Base-by-base conservation (phyloP, 2,797 vertebrate species). In the Trachops cirrhosus region DNA sequence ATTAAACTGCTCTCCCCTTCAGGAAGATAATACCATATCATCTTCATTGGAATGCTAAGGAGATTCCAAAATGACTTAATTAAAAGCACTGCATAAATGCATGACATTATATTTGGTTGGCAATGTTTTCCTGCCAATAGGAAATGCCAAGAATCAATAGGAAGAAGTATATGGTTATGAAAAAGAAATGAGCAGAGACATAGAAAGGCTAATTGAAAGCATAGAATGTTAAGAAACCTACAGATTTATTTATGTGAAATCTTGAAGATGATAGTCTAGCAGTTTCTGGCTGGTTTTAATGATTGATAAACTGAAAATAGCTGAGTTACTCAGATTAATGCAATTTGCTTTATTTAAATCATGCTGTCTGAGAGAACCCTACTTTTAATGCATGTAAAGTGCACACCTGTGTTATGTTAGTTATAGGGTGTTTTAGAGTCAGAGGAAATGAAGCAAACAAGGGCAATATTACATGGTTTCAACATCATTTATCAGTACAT, bases 51-150 rank as follows among this genome's bases (percentile, higher is more conserved):
- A 80, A 88, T 96, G 92, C 95, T 74, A 26, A 88, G 86, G 78
- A 89, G 86, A 34, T 92, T 93, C 94, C 78, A 93, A 4, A 91
- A 78, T 86, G 94, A 90, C 67, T 97, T 89, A 86, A 91, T 57
- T 86, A 74, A 92, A 96, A 97, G 90, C 79, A 54, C 70, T 93
- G 87, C 93, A 93, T 96, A 97, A 97, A 95, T 96, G 87, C 85
- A 94, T 96, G 78, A 11, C 54, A 73, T 92, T 95, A 78, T 77
- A 74, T 93, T 96, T 94, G 73, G 59, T 50, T 95, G 92, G 54
- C 84, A 82, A 1, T 84, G 54, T 70, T 83, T 95, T 96, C 39
- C 68, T 96, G 88, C 93, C 87, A 95, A 86, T 93, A 88, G 37
- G 62, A 94, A 90, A 75, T 86, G 82, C 75, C 95, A n/a, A 85